Evolutionary conservation across 1,140 invertebrate genomes (phyloP), one percentile per base, ranked within the genome.

Genomic region (Dreissena polymorpha): DNA sequence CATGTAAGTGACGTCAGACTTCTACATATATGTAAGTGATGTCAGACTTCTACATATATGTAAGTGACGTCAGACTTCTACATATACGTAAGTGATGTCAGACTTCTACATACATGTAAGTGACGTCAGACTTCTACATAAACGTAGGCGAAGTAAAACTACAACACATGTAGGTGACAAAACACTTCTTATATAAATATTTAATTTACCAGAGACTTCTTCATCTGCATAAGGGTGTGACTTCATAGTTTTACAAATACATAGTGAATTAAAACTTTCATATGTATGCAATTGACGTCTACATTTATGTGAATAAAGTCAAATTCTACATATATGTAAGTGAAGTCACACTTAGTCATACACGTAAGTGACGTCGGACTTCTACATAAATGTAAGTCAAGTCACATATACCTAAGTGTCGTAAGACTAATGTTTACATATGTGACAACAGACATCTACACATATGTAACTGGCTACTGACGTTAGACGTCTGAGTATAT

Each of bases 81-180:
- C 51, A 55, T 73, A 16, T 51, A 23, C 50, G 10, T 76, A 60
- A 21, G 60, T 23, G 39, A 49, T 76, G 49, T 57, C 16, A n/a
- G n/a, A n/a, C n/a, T n/a, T n/a, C n/a, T n/a, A 65, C 2, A 64
- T 18, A 39, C 18, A 64, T 29, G 0, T 27, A 16, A 25, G 21
- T 73, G 29, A 50, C n/a, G 0, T 73, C 21, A 25, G 6, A 8
- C 57, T 21, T 57, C 39, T 16, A 10, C 27, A n/a, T 25, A 57
- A 53, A 39, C 25, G 39, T 39, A 39, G 8, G 39, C 8, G 39
- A 39, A 2, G 39, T 39, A 2, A 39, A 5, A 39, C 39, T 50
- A 55, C 67, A 55, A 78, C 67, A 14, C 55, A 51, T 13, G 75
- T 78, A 78, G 67, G 75, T 78, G 25, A 10, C 14, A n/a, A n/a